These are phyloP conservation scores for Drosophila pseudoananassae DNA, from an alignment of 1,140 invertebrate species.

Conservation along the genomic window DNA sequence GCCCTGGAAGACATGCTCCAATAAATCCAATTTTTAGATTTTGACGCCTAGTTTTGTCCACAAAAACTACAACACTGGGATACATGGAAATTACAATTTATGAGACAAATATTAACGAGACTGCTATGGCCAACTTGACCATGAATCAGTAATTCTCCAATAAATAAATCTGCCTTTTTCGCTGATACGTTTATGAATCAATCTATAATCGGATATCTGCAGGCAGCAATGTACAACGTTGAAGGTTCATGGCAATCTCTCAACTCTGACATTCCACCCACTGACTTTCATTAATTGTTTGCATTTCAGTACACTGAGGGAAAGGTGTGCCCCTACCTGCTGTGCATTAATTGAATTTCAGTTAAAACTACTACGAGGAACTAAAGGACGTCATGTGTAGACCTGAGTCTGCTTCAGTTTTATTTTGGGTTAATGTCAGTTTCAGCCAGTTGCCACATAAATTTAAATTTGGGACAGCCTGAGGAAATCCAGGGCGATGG, in stretches of 20 bases:
- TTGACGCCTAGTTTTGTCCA: background rate
- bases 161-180: constrained; percentile 1
- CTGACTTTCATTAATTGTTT: constrained; percentile 17
- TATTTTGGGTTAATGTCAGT: constrained; percentile 23
- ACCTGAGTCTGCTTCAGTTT: constrained; percentile 15
- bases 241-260: constrained; percentile 12
- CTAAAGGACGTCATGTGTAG: constrained; percentile 9
- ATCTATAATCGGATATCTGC: constrained; percentile 1
- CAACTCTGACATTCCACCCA: constrained; percentile 33
- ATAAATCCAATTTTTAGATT: background rate
- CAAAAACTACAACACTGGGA: no score
- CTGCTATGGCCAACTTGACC: background rate
- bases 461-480: constrained; percentile 48
- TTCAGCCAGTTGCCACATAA: constrained; percentile 29
- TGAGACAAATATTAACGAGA: no score
- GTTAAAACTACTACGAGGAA: constrained; percentile 19
- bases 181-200: background rate
- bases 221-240: constrained; percentile 17
- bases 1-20: background rate
- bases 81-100: no score
- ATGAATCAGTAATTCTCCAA: background rate
- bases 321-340: constrained; percentile 18
- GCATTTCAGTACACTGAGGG: background rate
- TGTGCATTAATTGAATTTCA: constrained; percentile 45
- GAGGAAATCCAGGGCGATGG: constrained; percentile 19